These are phyloP conservation scores for Pelvicachromis taeniatus DNA, from an alignment of 2,113 vertebrate genomes.

Conservation along the genomic window DNA sequence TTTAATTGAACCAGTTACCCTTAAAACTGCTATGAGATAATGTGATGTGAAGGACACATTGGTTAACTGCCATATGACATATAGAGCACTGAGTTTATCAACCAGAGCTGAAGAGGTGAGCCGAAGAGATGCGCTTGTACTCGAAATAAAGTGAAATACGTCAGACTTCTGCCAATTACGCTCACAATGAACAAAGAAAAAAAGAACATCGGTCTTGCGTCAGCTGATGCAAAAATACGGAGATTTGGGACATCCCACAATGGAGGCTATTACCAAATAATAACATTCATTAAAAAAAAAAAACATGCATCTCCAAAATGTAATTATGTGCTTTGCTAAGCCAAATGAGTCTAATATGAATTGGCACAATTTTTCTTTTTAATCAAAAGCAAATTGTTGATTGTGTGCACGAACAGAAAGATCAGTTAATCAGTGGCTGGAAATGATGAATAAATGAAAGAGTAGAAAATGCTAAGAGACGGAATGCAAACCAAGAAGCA, in stretches of 20 bases:
- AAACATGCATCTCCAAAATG: conserved; percentile 4
- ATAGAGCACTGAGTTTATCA: background rate
- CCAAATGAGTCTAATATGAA: background rate
- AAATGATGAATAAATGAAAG: background rate
- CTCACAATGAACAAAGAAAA: background rate
- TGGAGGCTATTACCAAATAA: conserved; percentile 28
- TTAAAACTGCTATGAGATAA: background rate
- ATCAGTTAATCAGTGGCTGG: background rate
- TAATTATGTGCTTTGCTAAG: conserved; percentile 14
- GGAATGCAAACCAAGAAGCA: background rate
- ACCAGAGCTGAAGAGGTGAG: background rate
- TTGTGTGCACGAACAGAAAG: background rate
- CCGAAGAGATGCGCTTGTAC: background rate
- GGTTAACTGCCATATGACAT: background rate
- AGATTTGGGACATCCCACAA: conserved; percentile 2
- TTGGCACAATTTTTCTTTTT: background rate
- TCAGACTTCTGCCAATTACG: background rate
- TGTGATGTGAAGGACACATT: background rate
- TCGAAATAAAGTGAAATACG: background rate
- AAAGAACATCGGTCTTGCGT: background rate
- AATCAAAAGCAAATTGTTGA: background rate
- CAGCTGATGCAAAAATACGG: background rate
- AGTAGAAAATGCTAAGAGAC: background rate
- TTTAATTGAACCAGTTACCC: background rate
- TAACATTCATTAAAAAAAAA: background rate